A percentile compares a stretch with the other conserved stretches of the same genome.
Conservation (phyloP, 2,888 invertebrate species). For the Calliopum simillimum region DNA sequence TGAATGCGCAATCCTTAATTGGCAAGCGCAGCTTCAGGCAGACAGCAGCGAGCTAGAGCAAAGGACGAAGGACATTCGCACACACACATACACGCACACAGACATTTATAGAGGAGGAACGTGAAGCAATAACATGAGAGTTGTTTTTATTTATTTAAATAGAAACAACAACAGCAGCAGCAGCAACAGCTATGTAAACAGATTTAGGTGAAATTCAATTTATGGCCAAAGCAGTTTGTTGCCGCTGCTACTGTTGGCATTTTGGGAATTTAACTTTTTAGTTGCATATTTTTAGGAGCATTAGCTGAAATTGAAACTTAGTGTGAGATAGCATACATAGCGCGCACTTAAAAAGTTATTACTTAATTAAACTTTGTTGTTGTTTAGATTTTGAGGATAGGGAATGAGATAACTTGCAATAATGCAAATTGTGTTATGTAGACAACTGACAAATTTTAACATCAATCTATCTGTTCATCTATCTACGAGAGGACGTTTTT, state of each 20-base stretch:
- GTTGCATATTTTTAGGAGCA: slow-evolving; percentile 16
- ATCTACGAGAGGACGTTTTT: too few species aligned
- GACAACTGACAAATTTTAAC: too few species aligned
- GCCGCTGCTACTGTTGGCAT: not conserved
- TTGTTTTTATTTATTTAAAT: slow-evolving; percentile 9
- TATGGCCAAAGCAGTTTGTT: not conserved
- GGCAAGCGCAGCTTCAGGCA: not conserved
- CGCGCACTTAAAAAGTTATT: not conserved
- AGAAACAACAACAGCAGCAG: not conserved
- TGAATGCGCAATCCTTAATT: slow-evolving; percentile 6
- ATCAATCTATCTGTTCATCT: too few species aligned
- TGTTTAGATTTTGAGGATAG: not conserved
- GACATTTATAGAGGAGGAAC: not conserved
- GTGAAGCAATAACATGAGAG: not conserved
- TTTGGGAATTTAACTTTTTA: not conserved
- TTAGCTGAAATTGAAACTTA: not conserved
- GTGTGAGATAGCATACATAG: not conserved
- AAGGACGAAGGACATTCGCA: not conserved
- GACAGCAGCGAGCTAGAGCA: not conserved
- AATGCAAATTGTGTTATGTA: too few species aligned
- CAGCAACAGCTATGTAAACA: slow-evolving; percentile 3
- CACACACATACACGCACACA: not conserved
- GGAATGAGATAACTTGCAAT: not conserved
- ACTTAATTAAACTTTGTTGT: not conserved
- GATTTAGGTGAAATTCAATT: slow-evolving; percentile 7